phyloP scores from a whole-genome alignment of 2,113 vertebrate species.

The Corythoichthys intestinalis region DNA sequence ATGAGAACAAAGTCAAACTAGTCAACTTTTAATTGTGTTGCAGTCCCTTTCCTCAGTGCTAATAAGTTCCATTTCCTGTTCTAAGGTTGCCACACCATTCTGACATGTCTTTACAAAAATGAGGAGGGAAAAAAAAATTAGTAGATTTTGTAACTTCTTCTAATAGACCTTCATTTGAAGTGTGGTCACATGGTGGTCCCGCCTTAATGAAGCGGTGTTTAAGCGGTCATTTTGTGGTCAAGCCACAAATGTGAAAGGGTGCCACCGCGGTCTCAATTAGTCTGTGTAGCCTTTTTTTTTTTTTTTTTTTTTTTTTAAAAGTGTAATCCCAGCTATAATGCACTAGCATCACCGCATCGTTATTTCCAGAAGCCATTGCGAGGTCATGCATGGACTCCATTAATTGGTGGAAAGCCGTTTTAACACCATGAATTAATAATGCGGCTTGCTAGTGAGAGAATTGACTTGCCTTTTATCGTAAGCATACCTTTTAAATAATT shows the following conservation, averaged over 20 bases:
- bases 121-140: too few species aligned
- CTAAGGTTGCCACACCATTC: background rate
- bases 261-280: conserved; percentile 11
- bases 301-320: conserved; percentile 64
- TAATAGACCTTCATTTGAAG: background rate
- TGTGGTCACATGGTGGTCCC: background rate
- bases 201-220: conserved; percentile 2
- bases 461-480: conserved; percentile 77
- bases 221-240: conserved; percentile 44
- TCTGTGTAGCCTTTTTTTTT: conserved; percentile 24
- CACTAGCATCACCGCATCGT: conserved; percentile 49
- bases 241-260: conserved; percentile 53
- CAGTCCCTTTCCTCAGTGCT: too few species aligned
- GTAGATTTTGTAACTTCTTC: background rate
- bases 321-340: conserved; percentile 66
- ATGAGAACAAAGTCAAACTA: background rate
- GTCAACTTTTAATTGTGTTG: background rate
- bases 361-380: conserved; percentile 66
- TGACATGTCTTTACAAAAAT: too few species aligned
- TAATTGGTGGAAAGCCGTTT: conserved; percentile 81
- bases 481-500: conserved; percentile 80
- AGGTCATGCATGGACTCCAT: conserved; percentile 69
- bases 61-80: too few species aligned
- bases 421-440: conserved; percentile 84
- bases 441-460: conserved; percentile 66